Conservation (phyloP, 2,888 invertebrate genomes). For the Drosophila falleni region DNA sequence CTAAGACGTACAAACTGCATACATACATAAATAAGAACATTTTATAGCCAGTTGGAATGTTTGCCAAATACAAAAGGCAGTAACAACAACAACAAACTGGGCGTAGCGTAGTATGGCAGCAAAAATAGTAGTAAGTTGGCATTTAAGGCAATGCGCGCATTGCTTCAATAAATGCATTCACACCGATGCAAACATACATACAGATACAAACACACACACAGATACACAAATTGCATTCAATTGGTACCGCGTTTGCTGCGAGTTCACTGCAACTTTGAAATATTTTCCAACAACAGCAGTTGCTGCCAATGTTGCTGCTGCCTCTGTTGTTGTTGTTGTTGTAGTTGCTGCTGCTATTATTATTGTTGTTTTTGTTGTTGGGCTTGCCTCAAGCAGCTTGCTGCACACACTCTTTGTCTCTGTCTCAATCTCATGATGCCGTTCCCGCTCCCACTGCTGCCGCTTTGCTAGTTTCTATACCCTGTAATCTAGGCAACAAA, state of each 20-base stretch:
- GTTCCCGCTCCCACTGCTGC: conserved; percentile 56
- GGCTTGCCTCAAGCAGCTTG: conserved; percentile 68
- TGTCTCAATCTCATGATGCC: conserved; percentile 45
- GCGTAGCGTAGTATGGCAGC: conserved; percentile 66
- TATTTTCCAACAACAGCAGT: conserved; percentile 73
- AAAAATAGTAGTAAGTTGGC: conserved; percentile 75
- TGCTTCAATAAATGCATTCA: conserved; percentile 79
- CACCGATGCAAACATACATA: conserved; percentile 36
- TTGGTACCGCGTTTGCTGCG: conserved; percentile 77
- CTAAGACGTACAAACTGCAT: conserved; percentile 25
- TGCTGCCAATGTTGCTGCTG: conserved; percentile 53
- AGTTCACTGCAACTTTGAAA: conserved; percentile 82
- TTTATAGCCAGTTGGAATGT: conserved; percentile 78
- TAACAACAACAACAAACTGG: conserved; percentile 52
- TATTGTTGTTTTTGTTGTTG: conserved; percentile 52
- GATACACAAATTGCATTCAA: conserved; percentile 78
- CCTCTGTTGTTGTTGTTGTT: conserved; percentile 24
- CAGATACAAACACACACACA: conserved; percentile 32
- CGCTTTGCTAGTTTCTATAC: conserved; percentile 42
- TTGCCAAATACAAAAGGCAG: conserved; percentile 63
- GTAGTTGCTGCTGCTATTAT: conserved; percentile 39
- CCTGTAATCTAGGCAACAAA: conserved; percentile 6
- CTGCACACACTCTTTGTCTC: conserved; percentile 41
- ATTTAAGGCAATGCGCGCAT: conserved; percentile 82
- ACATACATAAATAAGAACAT: conserved; percentile 79